Evolutionary conservation across 2,797 vertebrate genomes (phyloP).

Genomic region (Bovichtus diacanthus): DNA sequence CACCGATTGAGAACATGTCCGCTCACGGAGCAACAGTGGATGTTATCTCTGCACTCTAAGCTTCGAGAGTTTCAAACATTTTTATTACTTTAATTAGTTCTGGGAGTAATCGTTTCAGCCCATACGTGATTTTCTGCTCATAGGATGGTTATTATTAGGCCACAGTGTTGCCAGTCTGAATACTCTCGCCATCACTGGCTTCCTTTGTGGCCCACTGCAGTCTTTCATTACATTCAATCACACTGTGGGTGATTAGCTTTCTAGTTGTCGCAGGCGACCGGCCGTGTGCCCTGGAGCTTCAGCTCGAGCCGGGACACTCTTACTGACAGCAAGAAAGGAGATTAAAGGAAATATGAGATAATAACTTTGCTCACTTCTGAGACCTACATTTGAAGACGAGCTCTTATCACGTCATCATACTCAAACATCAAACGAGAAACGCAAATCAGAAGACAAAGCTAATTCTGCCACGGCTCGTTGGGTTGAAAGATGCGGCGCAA

Average conservation of each 20-base stretch:
- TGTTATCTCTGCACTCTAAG: background rate
- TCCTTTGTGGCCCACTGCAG: conserved; percentile 3
- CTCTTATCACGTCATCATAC: conserved; percentile 54
- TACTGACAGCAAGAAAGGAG: conserved; percentile 31
- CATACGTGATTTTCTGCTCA: background rate
- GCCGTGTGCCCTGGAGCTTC: conserved; percentile 8
- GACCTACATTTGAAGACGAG: conserved; percentile 32
- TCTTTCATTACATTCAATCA: conserved; percentile 19
- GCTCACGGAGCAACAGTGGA: background rate
- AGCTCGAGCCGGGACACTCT: conserved; percentile 15
- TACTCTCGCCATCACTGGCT: background rate
- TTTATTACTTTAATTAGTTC: conserved; percentile 3
- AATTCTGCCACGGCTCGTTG: conserved; percentile 56
- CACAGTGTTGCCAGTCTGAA: background rate
- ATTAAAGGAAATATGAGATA: conserved; percentile 59
- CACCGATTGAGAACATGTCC: background rate
- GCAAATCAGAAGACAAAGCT: conserved; percentile 42
- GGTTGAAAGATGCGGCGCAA: conserved; percentile 30
- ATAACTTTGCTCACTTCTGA: conserved; percentile 43
- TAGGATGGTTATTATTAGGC: background rate
- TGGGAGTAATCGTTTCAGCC: background rate
- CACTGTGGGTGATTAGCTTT: conserved; percentile 22
- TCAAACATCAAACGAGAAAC: conserved; percentile 53
- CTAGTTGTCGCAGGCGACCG: conserved; percentile 1
- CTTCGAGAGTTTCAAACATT: background rate